phyloP scores from a whole-genome alignment of 2,113 vertebrate species.

The Pycnonotus jocosus region DNA sequence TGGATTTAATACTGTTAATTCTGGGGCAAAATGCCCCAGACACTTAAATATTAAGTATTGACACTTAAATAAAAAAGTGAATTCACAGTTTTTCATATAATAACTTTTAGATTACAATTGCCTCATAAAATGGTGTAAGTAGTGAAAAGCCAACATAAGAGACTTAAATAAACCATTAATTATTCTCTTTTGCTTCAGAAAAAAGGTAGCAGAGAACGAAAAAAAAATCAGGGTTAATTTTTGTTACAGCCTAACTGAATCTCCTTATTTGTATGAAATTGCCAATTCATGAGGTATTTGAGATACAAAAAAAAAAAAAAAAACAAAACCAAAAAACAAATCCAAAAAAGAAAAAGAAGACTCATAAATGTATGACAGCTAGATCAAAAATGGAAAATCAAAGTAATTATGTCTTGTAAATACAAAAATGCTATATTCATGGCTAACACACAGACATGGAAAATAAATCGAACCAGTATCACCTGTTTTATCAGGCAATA shows the following conservation, averaged over 20 bases:
- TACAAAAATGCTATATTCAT: background rate
- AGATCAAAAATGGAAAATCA: background rate
- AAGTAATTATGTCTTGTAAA: background rate
- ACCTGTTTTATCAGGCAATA: background rate
- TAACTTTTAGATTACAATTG: background rate
- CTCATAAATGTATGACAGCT: background rate
- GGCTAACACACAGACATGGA: background rate
- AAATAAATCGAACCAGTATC: background rate
- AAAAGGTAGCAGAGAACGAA: background rate
- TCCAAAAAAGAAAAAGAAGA: background rate
- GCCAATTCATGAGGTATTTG: background rate
- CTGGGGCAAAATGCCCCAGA: background rate
- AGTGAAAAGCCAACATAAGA: background rate
- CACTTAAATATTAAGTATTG: background rate
- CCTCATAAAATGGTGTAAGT: background rate
- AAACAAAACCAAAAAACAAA: background rate
- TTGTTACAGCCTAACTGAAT: background rate
- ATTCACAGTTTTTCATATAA: background rate
- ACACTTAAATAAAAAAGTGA: background rate
- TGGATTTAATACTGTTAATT: background rate
- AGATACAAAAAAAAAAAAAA: background rate
- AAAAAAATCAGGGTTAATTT: background rate
- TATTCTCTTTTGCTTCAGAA: background rate
- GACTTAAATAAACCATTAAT: background rate
- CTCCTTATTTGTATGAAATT: background rate